Percentiles rank a stretch among this genome's conserved stretches.
These are phyloP conservation scores for Drosophila quadrilineata DNA, from an alignment of 1,140 invertebrate genomes.

Conservation along the genomic window DNA sequence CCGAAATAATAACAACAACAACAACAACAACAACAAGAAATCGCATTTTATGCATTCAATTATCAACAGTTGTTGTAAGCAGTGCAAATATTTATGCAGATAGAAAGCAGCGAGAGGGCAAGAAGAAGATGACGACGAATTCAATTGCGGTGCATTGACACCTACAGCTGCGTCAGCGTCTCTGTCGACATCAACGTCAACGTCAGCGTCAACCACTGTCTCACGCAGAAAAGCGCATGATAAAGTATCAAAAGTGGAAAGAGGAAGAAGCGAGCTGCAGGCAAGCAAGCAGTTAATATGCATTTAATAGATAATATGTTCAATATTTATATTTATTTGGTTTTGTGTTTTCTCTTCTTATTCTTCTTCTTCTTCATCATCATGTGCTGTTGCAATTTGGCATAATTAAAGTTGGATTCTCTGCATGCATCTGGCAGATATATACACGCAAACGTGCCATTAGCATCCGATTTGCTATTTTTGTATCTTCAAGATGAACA, in stretches of 20 bases:
- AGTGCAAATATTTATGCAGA: constrained; percentile 25
- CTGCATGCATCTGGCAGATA: constrained; percentile 34
- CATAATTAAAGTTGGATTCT: constrained; percentile 50
- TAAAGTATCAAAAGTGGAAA: too few species aligned
- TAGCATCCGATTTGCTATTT: constrained; percentile 56
- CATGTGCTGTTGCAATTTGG: constrained; percentile 51
- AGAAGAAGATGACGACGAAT: background rate
- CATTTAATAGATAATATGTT: constrained; percentile 27
- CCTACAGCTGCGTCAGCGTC: constrained; percentile 4
- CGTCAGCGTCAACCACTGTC: too few species aligned
- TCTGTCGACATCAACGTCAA: too few species aligned
- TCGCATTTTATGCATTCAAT: constrained; percentile 21
- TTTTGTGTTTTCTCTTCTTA: too few species aligned
- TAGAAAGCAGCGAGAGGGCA: background rate
- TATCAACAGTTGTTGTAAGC: constrained; percentile 26
- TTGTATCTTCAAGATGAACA: constrained; percentile 50
- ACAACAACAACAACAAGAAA: background rate
- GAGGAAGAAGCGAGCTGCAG: constrained; percentile 1
- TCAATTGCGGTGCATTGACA: constrained; percentile 55
- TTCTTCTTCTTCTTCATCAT: too few species aligned
- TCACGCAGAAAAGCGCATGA: constrained; percentile 1
- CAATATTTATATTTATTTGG: constrained; percentile 6
- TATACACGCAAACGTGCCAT: constrained; percentile 62
- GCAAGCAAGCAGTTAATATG: constrained; percentile 17
- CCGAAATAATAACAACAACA: background rate